Percentiles rank a stretch among this genome's conserved stretches.
Evolutionary conservation across 1,140 invertebrate species (phyloP).

Genomic region (Scaptomyza montana): DNA sequence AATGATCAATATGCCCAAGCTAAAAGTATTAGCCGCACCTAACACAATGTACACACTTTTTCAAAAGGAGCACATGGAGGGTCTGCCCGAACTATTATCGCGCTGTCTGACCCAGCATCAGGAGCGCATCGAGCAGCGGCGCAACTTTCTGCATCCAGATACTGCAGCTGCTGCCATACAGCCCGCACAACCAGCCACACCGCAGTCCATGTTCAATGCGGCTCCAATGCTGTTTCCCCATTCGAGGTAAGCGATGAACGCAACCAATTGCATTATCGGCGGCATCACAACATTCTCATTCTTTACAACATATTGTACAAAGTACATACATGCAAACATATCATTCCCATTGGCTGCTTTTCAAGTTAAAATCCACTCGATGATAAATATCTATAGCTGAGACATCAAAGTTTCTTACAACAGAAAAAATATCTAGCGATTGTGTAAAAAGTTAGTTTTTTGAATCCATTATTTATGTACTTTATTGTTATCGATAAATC

Average conservation of each 20-base stretch:
- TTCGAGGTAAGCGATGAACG: slow-evolving; percentile 77
- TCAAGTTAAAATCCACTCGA: slow-evolving; percentile 20
- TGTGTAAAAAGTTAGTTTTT: no score
- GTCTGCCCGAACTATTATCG: slow-evolving; percentile 92
- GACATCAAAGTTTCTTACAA: no score
- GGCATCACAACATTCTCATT: slow-evolving; percentile 8
- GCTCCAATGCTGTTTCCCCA: slow-evolving; percentile 83
- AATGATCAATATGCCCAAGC: background rate
- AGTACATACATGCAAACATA: no score
- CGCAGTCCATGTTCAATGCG: slow-evolving; percentile 83
- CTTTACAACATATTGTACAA: background rate
- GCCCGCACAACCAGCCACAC: slow-evolving; percentile 77
- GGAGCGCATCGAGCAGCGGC: slow-evolving; percentile 88
- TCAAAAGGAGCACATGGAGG: slow-evolving; percentile 86
- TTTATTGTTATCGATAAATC: background rate
- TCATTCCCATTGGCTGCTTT: slow-evolving; percentile 16
- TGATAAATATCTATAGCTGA: no score
- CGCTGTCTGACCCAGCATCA: slow-evolving; percentile 89
- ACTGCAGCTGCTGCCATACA: slow-evolving; percentile 87
- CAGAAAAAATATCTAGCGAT: no score
- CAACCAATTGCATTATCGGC: no score
- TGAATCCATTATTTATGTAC: no score
- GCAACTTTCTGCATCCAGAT: slow-evolving; percentile 93
- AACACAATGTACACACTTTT: no score
- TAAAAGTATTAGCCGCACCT: background rate